Conservation (phyloP, 2,888 invertebrate genomes). For the Cetonia aurata region DNA sequence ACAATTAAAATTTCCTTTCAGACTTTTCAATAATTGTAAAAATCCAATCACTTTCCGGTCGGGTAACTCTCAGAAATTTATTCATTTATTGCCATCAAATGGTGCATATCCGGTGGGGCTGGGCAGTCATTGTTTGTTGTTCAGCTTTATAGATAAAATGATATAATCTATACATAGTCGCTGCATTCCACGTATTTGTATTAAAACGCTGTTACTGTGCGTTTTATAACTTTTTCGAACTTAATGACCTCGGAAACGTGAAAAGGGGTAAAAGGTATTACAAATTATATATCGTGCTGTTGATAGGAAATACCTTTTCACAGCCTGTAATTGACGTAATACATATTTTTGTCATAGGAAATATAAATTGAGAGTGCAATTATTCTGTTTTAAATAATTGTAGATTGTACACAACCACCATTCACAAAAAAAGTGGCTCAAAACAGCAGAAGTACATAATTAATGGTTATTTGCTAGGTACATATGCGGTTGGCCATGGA, state of each 20-base stretch:
- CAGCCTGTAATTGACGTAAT: too few relatives aligned
- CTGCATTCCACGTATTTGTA: slow-evolving; percentile 5
- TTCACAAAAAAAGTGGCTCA: slow-evolving; percentile 22
- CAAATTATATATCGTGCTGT: too few relatives aligned
- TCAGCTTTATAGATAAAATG: slow-evolving; percentile 18
- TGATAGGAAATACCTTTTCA: too few relatives aligned
- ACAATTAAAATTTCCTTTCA: too few relatives aligned
- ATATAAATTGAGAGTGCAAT: slow-evolving; percentile 10
- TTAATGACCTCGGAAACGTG: too few relatives aligned
- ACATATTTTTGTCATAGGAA: neutral
- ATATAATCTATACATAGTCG: slow-evolving; percentile 15
- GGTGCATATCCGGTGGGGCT: slow-evolving; percentile 24
- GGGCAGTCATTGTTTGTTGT: slow-evolving; percentile 19
- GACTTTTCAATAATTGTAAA: neutral
- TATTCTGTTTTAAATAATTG: slow-evolving; percentile 33
- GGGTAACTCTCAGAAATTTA: slow-evolving; percentile 22
- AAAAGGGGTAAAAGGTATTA: too few relatives aligned
- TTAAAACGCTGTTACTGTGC: too few relatives aligned
- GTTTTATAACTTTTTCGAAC: too few relatives aligned
- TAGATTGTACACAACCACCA: neutral
- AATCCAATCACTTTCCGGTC: slow-evolving; percentile 11
- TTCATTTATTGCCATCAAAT: slow-evolving; percentile 34
- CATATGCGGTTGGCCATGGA: slow-evolving; percentile 27
- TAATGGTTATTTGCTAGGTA: slow-evolving; percentile 7
- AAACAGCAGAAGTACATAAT: slow-evolving; percentile 5